These are phyloP conservation scores for Emydura subglobosa DNA, from an alignment of 2,113 vertebrate species.

Conservation along the genomic window DNA sequence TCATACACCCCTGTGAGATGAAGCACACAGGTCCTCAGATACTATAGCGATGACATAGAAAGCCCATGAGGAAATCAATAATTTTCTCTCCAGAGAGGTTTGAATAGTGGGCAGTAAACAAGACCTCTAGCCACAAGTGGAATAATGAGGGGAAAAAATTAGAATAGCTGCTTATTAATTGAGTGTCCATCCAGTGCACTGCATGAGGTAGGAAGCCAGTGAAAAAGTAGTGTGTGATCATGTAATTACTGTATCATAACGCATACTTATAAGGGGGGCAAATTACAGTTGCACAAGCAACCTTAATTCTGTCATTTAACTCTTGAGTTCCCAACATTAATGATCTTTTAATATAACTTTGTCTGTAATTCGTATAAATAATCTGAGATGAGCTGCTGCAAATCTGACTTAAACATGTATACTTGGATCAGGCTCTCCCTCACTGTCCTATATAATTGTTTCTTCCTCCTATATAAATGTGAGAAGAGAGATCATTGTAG, in stretches of 20 bases:
- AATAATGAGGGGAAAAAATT: not conserved
- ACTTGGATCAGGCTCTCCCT: accelerated
- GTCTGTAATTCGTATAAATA: not conserved
- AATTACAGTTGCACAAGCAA: not conserved
- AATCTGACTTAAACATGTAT: accelerated
- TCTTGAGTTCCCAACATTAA: not conserved
- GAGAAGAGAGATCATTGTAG: not conserved
- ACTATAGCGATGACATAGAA: not conserved
- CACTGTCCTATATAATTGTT: not conserved
- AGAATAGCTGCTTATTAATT: not conserved
- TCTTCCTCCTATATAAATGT: not conserved
- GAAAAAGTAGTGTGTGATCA: not conserved
- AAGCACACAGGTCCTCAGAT: accelerated
- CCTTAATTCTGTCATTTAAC: not conserved
- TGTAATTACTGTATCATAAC: not conserved
- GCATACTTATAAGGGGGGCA: not conserved
- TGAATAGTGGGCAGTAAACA: not conserved
- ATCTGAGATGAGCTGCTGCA: not conserved
- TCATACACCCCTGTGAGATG: too few species aligned
- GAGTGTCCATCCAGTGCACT: not conserved
- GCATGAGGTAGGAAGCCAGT: not conserved
- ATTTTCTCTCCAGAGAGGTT: not conserved
- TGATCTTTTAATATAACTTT: not conserved
- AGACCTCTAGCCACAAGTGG: not conserved
- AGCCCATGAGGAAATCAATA: not conserved